These are phyloP conservation scores for Pterostichus madidus DNA, from an alignment of 2,888 invertebrate species.

Conservation along the genomic window DNA sequence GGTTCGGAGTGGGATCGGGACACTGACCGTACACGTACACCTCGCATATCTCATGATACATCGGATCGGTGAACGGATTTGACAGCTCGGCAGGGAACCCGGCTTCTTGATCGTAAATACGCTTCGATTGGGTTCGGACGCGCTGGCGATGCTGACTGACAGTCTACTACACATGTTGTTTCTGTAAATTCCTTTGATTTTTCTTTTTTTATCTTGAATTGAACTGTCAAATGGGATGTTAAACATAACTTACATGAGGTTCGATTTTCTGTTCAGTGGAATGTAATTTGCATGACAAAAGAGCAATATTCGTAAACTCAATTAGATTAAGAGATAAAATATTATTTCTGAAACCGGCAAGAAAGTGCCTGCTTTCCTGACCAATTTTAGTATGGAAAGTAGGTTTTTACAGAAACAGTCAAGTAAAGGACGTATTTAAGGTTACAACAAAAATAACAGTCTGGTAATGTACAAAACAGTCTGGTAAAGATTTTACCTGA, in stretches of 20 bases:
- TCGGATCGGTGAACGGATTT: slow-evolving; percentile 14
- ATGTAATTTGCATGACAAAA: background rate
- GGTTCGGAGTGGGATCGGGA: background rate
- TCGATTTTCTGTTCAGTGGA: background rate
- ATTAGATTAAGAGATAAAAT: no score
- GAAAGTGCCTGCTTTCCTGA: no score
- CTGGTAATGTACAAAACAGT: no score
- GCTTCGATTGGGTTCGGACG: slow-evolving; percentile 13
- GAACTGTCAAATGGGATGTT: slow-evolving; percentile 11
- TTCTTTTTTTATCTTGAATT: background rate
- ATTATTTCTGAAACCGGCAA: no score
- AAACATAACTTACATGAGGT: background rate
- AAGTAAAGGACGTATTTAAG: no score
- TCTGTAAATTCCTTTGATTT: background rate
- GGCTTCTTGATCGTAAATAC: slow-evolving; percentile 22
- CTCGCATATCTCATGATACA: slow-evolving; percentile 1
- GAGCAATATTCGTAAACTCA: no score
- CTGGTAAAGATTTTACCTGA: no score
- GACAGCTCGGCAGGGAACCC: slow-evolving; percentile 11
- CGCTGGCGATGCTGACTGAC: background rate
- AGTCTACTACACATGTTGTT: no score
- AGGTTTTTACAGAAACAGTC: no score
- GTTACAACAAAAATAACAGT: no score
- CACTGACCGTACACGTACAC: background rate
- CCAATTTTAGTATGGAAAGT: no score